Base-by-base conservation (phyloP, 2,113 vertebrate genomes). In the Microtus montanus region DNA sequence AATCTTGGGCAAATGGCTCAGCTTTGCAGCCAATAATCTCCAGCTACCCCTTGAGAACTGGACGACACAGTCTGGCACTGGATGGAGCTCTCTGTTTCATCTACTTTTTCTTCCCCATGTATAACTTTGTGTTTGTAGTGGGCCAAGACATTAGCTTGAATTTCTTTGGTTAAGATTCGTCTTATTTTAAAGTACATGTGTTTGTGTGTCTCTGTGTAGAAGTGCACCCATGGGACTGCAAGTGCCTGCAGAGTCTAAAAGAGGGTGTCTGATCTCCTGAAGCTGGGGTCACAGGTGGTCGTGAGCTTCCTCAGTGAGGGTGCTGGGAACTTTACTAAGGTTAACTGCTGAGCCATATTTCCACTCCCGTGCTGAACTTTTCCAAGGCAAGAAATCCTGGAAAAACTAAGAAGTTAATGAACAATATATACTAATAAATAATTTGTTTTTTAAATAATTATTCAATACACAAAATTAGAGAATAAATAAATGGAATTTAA, bases 381-480 rank as follows among this genome's bases (percentile, higher is more conserved):
- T 70, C 22, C 44, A n/a, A 33, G n/a, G 22, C 17, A 85, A 74
- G 70, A 66, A 38, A 17, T 44, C 17, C 20, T 54, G 84, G 30
- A 7, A 70, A 52, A 89, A 91, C 49, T 63, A 71, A 75, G 38
- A 88, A 95, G 71, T n/a, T 54, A 90, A 47, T 77, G 15, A 87
- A 64, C 7, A 94, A 78, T 33, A 89, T 83, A 73, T 82, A 30
- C 47, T 70, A 92, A 86, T 19, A 91, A 89, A 89, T 58, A 33
- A 73, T 79, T 93, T 95, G 64, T 58, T 49, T 24, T 89, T 83
- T 79, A 66, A 96, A 91, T 92, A 94, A 15, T 9, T 61, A 5
- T 93, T 79, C 26, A 13, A 41, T 64, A 10, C 66, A 26, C 11
- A 97, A 91, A 84, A 92, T 87, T 75, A 96, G 70, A 91, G 94